Percentiles rank a stretch among this genome's conserved stretches.
Evolutionary conservation across 2,113 vertebrate genomes (phyloP).

Genomic region (Ascaphus truei): DNA sequence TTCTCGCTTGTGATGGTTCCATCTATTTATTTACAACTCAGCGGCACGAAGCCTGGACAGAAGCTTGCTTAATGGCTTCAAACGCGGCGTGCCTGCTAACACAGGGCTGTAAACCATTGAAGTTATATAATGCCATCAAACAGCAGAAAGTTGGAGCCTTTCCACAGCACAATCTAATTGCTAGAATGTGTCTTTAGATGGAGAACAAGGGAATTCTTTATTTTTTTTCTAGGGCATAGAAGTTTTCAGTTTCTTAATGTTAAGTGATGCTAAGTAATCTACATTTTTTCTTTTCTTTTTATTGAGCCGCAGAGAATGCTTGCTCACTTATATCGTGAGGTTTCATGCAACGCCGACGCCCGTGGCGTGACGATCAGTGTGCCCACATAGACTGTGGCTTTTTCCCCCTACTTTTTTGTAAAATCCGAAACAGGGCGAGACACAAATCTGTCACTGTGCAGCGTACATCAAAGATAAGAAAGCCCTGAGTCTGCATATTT

Average conservation of each 20-base stretch:
- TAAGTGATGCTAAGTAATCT: conserved; percentile 20
- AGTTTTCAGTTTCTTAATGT: conserved; percentile 14
- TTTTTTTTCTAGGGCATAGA: conserved; percentile 5
- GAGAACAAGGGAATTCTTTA: conserved; percentile 28
- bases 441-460: no score
- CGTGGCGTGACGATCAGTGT: no score
- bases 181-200: conserved; percentile 33
- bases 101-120: conserved; percentile 40
- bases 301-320: no score
- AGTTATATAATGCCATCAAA: conserved; percentile 45
- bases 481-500: no score
- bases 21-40: conserved; percentile 42
- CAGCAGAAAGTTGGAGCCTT: conserved; percentile 41
- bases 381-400: no score
- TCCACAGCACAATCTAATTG: conserved; percentile 44
- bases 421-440: no score
- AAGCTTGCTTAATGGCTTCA: conserved; percentile 49
- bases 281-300: conserved; percentile 4
- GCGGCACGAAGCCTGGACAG: conserved; percentile 42
- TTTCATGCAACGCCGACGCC: no score
- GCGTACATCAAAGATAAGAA: no score
- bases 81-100: conserved; percentile 39
- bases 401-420: no score
- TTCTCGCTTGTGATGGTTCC: conserved; percentile 21
- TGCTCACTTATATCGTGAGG: no score